Evolutionary conservation across 2,113 vertebrate species (phyloP).

Genomic region (Ancistrus triradiatus): DNA sequence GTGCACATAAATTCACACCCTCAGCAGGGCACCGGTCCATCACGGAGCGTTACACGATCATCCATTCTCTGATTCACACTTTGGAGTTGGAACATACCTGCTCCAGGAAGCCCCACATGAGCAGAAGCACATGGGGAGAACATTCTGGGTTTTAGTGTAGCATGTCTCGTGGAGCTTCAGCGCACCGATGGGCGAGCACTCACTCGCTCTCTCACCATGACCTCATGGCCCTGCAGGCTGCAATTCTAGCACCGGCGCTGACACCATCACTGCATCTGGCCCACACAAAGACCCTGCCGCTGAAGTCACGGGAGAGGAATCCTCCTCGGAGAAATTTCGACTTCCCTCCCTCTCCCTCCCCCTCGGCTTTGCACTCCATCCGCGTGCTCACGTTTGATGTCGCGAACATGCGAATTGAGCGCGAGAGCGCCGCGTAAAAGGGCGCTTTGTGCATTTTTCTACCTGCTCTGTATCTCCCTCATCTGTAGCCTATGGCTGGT

Average conservation of each 20-base stretch:
- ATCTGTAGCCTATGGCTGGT: not conserved
- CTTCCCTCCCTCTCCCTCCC: slow-evolving; percentile 4
- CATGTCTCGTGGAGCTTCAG: too few species aligned
- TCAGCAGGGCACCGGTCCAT: too few species aligned
- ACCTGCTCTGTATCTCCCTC: not conserved
- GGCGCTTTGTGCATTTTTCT: not conserved
- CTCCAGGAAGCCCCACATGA: too few species aligned
- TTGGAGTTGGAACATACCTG: too few species aligned
- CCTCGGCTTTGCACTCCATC: not conserved
- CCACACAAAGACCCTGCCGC: slow-evolving; percentile 58
- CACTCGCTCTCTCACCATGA: slow-evolving; percentile 56
- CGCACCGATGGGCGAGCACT: slow-evolving; percentile 52
- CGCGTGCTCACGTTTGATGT: slow-evolving; percentile 52
- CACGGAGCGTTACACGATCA: too few species aligned
- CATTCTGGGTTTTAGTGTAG: too few species aligned
- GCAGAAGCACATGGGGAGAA: too few species aligned
- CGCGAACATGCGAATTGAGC: slow-evolving; percentile 21
- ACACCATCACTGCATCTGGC: slow-evolving; percentile 50
- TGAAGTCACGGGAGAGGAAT: slow-evolving; percentile 56
- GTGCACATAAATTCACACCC: too few species aligned
- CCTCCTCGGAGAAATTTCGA: slow-evolving; percentile 47
- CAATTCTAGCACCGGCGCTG: slow-evolving; percentile 66
- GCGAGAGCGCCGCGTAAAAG: slow-evolving; percentile 44
- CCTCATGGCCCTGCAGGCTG: slow-evolving; percentile 65
- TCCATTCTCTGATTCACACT: too few species aligned